Conservation (phyloP, 2,113 vertebrate genomes). For the Carettochelys insculpta region DNA sequence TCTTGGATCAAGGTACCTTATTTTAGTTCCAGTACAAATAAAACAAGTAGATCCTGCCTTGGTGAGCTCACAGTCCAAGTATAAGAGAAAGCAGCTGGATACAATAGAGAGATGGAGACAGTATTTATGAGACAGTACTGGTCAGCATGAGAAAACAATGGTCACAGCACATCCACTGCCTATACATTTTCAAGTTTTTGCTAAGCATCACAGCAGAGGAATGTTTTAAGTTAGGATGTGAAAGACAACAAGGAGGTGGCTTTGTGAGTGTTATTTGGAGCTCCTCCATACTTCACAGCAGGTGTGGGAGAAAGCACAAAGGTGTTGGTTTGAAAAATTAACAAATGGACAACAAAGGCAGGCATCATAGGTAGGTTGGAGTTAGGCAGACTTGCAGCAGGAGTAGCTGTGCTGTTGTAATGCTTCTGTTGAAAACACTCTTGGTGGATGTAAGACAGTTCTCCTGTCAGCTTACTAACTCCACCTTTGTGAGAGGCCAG, state of each 20-base stretch:
- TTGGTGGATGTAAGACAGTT: background rate
- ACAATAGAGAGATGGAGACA: background rate
- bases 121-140: background rate
- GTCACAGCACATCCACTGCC: rapidly evolving
- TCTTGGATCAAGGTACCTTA: background rate
- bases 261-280: background rate
- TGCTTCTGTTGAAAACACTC: background rate
- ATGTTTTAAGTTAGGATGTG: background rate
- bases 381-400: no score
- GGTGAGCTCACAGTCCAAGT: background rate
- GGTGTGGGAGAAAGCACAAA: background rate
- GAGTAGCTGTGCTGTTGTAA: background rate
- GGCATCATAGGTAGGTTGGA: background rate
- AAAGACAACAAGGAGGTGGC: rapidly evolving
- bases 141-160: background rate
- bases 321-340: background rate
- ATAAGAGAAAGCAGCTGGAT: background rate
- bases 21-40: background rate
- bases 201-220: background rate
- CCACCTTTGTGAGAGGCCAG: background rate
- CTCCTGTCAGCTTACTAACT: background rate
- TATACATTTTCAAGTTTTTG: background rate
- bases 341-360: background rate
- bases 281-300: background rate
- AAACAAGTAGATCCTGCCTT: rapidly evolving